These are phyloP conservation scores for Gallinago nigripennis DNA, from an alignment of 2,797 vertebrate genomes.

Conservation along the genomic window DNA sequence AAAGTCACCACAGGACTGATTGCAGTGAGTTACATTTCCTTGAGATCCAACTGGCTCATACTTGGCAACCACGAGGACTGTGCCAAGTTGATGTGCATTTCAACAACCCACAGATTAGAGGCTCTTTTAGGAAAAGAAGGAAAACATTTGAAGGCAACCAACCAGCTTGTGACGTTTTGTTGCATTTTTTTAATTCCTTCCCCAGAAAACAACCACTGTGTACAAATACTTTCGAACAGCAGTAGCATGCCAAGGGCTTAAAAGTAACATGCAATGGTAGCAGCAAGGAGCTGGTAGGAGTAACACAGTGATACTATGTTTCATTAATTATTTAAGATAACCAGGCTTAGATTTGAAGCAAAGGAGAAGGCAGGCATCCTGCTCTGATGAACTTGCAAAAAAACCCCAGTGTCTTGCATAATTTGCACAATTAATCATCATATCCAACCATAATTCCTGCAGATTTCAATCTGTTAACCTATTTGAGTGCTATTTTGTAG, in stretches of 20 bases:
- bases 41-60: neutral
- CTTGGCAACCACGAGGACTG: neutral
- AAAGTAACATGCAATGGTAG: neutral
- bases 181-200: slow-evolving; percentile 22
- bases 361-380: neutral
- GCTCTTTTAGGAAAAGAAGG: neutral
- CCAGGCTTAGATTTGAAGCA: neutral
- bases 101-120: neutral
- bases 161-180: neutral
- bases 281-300: neutral
- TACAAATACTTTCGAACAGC: neutral
- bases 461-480: neutral
- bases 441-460: neutral
- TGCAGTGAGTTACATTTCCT: neutral
- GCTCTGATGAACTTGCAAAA: neutral
- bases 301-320: neutral
- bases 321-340: neutral
- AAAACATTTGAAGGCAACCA: neutral
- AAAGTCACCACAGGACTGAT: neutral
- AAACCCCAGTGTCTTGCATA: neutral
- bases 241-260: neutral
- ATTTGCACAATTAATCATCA: neutral
- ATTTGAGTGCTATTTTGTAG: neutral
- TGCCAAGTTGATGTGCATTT: neutral
- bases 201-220: neutral